Evolutionary conservation across 2,888 invertebrate species (phyloP).

Genomic region (Scrobipalpa costella): DNA sequence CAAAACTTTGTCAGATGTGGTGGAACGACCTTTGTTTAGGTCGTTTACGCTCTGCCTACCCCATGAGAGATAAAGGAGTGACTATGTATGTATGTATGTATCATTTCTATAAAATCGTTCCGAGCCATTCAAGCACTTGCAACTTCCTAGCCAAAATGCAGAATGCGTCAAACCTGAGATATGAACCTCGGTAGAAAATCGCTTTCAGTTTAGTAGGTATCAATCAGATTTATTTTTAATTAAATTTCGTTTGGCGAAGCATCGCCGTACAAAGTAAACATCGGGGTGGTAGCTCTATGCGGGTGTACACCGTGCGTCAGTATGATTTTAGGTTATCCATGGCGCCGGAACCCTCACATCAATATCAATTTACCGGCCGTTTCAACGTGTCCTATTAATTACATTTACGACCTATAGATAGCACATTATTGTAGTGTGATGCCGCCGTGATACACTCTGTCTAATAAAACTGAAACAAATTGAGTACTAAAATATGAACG

Average conservation of each 20-base stretch:
- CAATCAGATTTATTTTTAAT: neutral
- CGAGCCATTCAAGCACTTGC: too few species aligned
- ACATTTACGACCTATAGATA: slow-evolving; percentile 46
- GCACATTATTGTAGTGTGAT: slow-evolving; percentile 37
- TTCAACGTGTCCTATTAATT: slow-evolving; percentile 63
- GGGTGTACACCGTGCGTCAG: slow-evolving; percentile 11
- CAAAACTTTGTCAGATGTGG: too few species aligned
- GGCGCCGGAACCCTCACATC: slow-evolving; percentile 62
- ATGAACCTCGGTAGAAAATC: too few species aligned
- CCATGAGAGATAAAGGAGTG: too few species aligned
- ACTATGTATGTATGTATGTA: too few species aligned
- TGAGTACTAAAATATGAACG: neutral
- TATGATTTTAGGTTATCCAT: slow-evolving; percentile 17
- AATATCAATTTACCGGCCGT: slow-evolving; percentile 68
- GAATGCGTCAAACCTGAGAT: too few species aligned
- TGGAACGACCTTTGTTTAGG: too few species aligned
- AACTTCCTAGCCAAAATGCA: too few species aligned
- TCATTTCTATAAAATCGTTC: too few species aligned
- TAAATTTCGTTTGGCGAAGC: neutral
- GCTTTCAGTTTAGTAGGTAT: neutral
- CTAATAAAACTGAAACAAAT: slow-evolving; percentile 10
- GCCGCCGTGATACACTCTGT: slow-evolving; percentile 24
- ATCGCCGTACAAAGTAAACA: slow-evolving; percentile 12
- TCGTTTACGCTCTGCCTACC: too few species aligned
- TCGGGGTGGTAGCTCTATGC: slow-evolving; percentile 13